Percentiles rank a stretch among this genome's conserved stretches.
Evolutionary conservation across 2,113 vertebrate genomes (phyloP).

Genomic region (Hemiprocne comata): DNA sequence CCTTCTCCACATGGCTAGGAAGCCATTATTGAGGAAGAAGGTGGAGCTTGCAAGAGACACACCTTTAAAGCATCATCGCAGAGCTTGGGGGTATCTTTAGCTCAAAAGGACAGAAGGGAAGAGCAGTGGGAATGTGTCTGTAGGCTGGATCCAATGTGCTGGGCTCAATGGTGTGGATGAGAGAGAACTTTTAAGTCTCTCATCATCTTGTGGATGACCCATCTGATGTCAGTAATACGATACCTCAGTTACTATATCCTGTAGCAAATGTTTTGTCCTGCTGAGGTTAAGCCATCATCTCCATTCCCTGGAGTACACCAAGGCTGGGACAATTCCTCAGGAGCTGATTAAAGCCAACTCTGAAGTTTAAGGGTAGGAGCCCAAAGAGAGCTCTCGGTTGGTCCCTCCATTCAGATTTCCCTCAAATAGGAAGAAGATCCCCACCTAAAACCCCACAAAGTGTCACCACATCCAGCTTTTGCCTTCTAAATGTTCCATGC

Average conservation of each 20-base stretch:
- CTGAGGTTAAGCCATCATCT: background rate
- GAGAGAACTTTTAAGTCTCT: background rate
- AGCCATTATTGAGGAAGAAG: constrained; percentile 28
- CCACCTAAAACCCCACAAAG: background rate
- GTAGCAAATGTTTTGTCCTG: background rate
- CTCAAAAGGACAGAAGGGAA: background rate
- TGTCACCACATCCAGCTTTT: background rate
- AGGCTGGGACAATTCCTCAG: background rate
- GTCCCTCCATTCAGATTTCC: background rate
- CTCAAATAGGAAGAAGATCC: background rate
- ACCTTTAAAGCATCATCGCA: background rate
- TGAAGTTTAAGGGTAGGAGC: background rate
- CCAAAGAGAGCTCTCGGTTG: background rate
- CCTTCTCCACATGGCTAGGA: background rate
- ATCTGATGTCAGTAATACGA: background rate
- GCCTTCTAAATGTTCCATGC: background rate
- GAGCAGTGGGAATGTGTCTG: constrained; percentile 13
- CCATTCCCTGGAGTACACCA: background rate
- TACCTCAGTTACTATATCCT: background rate
- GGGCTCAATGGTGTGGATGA: background rate
- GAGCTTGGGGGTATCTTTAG: constrained; percentile 12
- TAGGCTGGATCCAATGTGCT: constrained; percentile 44
- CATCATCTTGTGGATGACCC: background rate
- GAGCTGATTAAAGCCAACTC: background rate
- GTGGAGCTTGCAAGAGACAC: constrained; percentile 9